phyloP scores from a whole-genome alignment of 1,140 invertebrate species.

The Agrilus planipennis region DNA sequence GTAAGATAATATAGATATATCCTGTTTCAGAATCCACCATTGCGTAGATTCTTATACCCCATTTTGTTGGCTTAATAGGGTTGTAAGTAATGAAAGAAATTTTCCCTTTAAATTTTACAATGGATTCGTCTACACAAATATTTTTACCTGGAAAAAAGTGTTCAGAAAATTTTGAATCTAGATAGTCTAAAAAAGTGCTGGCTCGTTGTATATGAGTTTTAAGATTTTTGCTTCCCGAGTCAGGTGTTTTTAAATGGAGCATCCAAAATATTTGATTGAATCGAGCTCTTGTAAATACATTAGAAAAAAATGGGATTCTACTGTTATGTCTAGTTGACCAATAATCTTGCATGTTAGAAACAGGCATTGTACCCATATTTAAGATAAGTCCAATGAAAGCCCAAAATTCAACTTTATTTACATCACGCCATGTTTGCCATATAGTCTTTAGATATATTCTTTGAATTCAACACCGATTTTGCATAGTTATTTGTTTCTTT shows the following conservation, averaged over 20 bases:
- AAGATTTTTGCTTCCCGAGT: too few species aligned
- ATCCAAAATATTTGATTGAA: slow-evolving; percentile 2
- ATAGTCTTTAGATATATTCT: too few species aligned
- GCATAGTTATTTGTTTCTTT: too few species aligned
- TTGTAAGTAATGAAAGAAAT: slow-evolving; percentile 21
- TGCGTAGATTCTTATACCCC: too few species aligned
- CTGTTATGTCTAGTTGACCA: too few species aligned
- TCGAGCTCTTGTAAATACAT: neutral
- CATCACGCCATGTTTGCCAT: neutral
- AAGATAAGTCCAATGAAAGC: too few species aligned
- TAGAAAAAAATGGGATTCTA: neutral
- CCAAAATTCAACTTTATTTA: too few species aligned
- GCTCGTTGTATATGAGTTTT: slow-evolving; percentile 9
- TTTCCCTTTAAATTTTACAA: slow-evolving; percentile 19
- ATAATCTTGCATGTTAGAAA: slow-evolving; percentile 6
- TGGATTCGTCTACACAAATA: slow-evolving; percentile 19
- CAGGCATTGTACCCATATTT: slow-evolving; percentile 8
- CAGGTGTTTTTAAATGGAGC: slow-evolving; percentile 1
- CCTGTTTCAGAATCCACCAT: slow-evolving; percentile 15
- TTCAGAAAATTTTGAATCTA: slow-evolving; percentile 14
- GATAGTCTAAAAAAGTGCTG: slow-evolving; percentile 13
- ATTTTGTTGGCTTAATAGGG: slow-evolving; percentile 25
- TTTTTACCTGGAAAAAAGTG: slow-evolving; percentile 13
- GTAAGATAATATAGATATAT: slow-evolving; percentile 22
- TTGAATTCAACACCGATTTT: too few species aligned